Evolutionary conservation across 2,797 vertebrate genomes (phyloP), one percentile per base, ranked within the genome.

Genomic region (Borostomias antarcticus): DNA sequence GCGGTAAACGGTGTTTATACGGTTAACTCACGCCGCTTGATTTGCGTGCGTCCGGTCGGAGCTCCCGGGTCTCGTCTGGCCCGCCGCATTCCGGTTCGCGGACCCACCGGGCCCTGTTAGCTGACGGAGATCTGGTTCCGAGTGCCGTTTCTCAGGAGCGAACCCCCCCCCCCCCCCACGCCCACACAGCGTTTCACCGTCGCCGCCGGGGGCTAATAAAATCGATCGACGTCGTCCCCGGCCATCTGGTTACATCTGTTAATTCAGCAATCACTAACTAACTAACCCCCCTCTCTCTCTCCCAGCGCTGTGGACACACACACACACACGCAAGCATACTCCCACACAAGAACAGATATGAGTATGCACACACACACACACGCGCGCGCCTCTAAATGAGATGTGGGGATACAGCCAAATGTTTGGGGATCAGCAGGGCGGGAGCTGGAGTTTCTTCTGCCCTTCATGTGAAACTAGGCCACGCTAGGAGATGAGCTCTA

Each of bases 391-490:
- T 30, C 25, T 65, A 83, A 82, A 82, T 79, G 77, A 86, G 81
- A 68, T 77, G 68, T 80, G 76, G 75, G 70, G 74, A 68, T 70
- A 57, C 60, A 72, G 64, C 74, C 68, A 72, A 76, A 74, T 77
- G 73, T 64, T 58, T n/a, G 71, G 61, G 60, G 52, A 73, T 74
- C 75, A 70, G 67, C 66, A 68, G 79, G 75, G 73, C 63, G 78
- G 74, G 74, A 61, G 66, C 74, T 80, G 78, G 74, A 77, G 82
- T 81, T 71, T 84, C 76, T 85, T 75, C 85, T 70, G 79, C 69
- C 29, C 47, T 66, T 37, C 72, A 69, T 62, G 79, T n/a, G 75
- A 85, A 89, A 86, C 79, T 85, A 83, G 86, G 71, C 40, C 83
- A 86, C 82, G 81, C 78, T 77, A 82, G 78, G 85, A 17, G 75